These are phyloP conservation scores for Alauda arvensis DNA, from an alignment of 2,797 vertebrate species.

Conservation along the genomic window DNA sequence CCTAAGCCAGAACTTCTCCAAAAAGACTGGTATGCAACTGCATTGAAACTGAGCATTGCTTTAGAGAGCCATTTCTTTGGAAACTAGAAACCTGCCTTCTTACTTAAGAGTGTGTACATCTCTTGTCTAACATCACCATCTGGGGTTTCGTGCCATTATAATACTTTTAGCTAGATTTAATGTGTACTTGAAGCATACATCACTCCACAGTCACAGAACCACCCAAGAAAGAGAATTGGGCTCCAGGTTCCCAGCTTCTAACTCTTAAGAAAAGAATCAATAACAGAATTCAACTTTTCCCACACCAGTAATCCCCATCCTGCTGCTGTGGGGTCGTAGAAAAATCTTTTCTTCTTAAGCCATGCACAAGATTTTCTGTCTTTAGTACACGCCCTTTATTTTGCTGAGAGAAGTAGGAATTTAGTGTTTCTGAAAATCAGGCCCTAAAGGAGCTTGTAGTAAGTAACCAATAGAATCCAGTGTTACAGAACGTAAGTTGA, in stretches of 20 bases:
- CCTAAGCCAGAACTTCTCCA: background rate
- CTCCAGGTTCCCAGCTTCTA: background rate
- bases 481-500: background rate
- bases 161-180: background rate
- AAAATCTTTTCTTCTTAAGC: background rate
- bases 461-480: background rate
- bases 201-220: background rate
- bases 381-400: background rate
- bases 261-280: background rate
- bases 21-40: background rate
- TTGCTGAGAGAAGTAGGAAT: background rate
- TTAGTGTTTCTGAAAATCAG: background rate
- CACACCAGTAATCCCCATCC: background rate
- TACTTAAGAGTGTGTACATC: background rate
- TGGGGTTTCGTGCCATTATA: background rate
- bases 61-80: background rate
- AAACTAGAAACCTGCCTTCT: background rate
- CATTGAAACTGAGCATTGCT: background rate
- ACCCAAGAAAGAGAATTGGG: background rate
- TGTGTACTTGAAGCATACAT: background rate
- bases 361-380: background rate
- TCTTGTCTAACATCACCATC: background rate
- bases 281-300: background rate
- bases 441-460: background rate
- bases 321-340: background rate